These are phyloP conservation scores for Micronisus gabar DNA, from an alignment of 2,113 vertebrate genomes.

Conservation along the genomic window DNA sequence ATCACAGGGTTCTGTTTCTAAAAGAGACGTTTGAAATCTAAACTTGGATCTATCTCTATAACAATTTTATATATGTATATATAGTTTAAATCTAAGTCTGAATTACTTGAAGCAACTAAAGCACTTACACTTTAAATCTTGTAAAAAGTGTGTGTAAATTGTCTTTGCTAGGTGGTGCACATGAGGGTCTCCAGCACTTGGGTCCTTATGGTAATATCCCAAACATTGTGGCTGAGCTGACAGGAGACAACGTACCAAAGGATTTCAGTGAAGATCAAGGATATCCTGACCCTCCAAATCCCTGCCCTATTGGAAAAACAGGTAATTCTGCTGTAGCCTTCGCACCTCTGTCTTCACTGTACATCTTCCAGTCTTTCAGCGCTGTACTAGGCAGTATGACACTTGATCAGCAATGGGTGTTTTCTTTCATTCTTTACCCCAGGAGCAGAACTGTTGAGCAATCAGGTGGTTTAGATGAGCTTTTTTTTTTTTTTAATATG, in stretches of 20 bases:
- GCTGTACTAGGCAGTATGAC: background rate
- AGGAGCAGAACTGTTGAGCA: background rate
- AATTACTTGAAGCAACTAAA: background rate
- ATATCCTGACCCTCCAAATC: constrained; percentile 97
- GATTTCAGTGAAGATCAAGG: constrained; percentile 94
- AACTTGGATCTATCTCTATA: background rate
- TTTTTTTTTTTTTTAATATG: background rate
- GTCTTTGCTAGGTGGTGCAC: constrained; percentile 86
- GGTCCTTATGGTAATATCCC: constrained; percentile 98
- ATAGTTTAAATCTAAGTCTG: background rate
- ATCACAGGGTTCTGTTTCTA: background rate
- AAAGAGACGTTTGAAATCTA: background rate
- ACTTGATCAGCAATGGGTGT: background rate
- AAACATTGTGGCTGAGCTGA: constrained; percentile 95
- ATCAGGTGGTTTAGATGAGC: background rate
- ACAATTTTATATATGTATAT: background rate
- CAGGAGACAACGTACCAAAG: constrained; percentile 93
- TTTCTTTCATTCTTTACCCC: background rate
- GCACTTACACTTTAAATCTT: background rate
- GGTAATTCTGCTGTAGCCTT: constrained; percentile 69
- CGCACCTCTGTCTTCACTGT: background rate
- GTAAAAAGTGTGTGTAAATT: background rate
- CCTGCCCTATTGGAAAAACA: constrained; percentile 91
- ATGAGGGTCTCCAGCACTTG: constrained; percentile 95
- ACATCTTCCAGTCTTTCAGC: background rate